Evolutionary conservation across 2,797 vertebrate species (phyloP).

Genomic region (Coracias cyanogaster): DNA sequence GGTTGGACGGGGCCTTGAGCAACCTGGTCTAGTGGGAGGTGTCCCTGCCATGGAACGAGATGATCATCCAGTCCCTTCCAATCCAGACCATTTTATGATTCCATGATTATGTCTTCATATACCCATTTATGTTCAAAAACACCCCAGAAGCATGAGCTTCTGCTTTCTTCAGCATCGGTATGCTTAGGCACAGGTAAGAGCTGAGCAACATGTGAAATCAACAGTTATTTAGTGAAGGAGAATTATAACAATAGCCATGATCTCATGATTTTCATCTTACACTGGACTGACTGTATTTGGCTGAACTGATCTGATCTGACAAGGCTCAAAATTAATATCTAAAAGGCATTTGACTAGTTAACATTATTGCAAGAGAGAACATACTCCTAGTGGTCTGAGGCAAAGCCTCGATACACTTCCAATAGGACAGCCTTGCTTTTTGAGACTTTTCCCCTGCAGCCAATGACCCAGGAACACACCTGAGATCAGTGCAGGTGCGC

Average conservation of each 20-base stretch:
- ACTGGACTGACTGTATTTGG: background rate
- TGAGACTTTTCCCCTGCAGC: background rate
- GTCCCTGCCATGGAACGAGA: too few relatives aligned
- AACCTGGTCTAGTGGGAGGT: too few relatives aligned
- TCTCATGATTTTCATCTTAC: background rate
- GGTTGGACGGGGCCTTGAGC: too few relatives aligned
- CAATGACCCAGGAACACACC: background rate
- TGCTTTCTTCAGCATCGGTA: background rate
- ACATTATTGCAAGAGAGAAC: background rate
- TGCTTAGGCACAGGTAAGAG: background rate
- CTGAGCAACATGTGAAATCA: background rate
- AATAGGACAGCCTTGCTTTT: background rate
- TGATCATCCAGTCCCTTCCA: too few relatives aligned
- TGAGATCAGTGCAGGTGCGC: background rate
- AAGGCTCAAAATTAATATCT: background rate
- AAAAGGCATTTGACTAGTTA: background rate
- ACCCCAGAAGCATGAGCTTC: background rate
- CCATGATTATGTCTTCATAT: background rate
- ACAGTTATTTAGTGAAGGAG: background rate
- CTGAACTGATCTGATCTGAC: background rate
- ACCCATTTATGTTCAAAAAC: background rate
- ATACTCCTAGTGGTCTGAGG: background rate
- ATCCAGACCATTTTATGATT: too few relatives aligned
- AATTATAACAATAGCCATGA: fast-evolving
- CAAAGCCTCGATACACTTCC: background rate